These are phyloP conservation scores for Elegia similella DNA, from an alignment of 2,888 invertebrate species.

Conservation along the genomic window DNA sequence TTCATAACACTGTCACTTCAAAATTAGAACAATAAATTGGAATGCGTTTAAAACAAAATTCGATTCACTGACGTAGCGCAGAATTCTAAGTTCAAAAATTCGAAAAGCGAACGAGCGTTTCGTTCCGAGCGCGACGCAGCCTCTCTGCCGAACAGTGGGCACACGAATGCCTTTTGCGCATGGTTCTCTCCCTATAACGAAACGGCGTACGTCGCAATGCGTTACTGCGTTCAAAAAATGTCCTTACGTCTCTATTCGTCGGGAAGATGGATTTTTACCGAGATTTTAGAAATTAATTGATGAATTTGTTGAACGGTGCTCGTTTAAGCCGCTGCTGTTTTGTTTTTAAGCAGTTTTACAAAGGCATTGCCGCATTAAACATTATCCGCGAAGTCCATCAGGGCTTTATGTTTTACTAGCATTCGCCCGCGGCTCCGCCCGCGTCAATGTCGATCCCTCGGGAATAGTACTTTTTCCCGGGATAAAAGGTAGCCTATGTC, in stretches of 20 bases:
- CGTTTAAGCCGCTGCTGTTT: neutral
- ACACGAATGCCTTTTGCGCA: slow-evolving; percentile 76
- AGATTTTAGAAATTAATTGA: slow-evolving; percentile 11
- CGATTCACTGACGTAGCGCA: neutral
- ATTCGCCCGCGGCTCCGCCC: too few relatives aligned
- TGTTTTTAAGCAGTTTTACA: slow-evolving; percentile 2
- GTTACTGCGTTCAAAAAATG: slow-evolving; percentile 59
- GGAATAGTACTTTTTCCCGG: too few relatives aligned
- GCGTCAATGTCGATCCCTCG: too few relatives aligned
- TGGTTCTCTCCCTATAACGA: slow-evolving; percentile 52
- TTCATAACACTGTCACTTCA: slow-evolving; percentile 7
- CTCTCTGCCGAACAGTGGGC: slow-evolving; percentile 29
- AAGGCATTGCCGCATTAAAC: neutral
- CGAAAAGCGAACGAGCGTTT: slow-evolving; percentile 25
- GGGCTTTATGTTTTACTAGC: neutral
- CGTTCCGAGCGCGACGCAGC: slow-evolving; percentile 28
- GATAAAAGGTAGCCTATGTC: too few relatives aligned
- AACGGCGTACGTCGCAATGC: slow-evolving; percentile 78
- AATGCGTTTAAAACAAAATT: neutral
- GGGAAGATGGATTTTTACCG: slow-evolving; percentile 10
- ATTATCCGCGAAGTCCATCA: too few relatives aligned
- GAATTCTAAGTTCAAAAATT: slow-evolving; percentile 14
- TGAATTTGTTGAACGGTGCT: slow-evolving; percentile 1
- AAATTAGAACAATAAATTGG: slow-evolving; percentile 5
- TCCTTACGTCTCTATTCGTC: slow-evolving; percentile 37